phyloP scores from a whole-genome alignment of 2,797 vertebrate genomes.

The Falco biarmicus region DNA sequence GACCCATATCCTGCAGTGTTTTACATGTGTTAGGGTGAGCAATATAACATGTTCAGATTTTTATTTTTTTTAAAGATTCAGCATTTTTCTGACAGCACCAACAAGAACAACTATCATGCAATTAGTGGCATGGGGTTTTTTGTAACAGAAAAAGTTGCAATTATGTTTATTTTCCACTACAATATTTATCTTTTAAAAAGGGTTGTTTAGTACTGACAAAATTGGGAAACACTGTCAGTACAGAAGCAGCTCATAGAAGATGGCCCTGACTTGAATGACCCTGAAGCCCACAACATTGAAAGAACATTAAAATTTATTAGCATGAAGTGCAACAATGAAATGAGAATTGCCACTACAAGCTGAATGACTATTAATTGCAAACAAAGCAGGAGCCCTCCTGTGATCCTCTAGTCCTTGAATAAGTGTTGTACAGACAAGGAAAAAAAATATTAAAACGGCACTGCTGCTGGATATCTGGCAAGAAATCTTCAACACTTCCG shows the following conservation, averaged over 20 bases:
- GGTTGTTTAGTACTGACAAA: background rate
- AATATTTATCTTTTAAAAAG: background rate
- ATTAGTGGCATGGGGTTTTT: background rate
- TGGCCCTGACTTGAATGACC: background rate
- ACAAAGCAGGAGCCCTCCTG: background rate
- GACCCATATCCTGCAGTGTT: background rate
- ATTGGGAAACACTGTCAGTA: background rate
- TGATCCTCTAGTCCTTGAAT: conserved; percentile 6
- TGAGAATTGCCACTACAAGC: conserved; percentile 12
- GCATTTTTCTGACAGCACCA: background rate
- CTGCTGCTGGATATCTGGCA: background rate
- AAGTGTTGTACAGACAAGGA: background rate
- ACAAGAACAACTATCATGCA: background rate
- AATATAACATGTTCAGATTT: background rate
- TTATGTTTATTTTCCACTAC: background rate
- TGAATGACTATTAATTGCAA: conserved; percentile 1
- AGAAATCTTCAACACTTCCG: background rate
- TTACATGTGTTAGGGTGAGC: background rate
- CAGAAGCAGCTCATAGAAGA: background rate
- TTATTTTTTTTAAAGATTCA: background rate
- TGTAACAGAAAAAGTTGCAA: background rate
- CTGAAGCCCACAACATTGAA: background rate
- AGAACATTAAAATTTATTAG: conserved; percentile 21
- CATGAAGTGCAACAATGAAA: background rate
- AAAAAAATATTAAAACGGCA: background rate